A percentile compares a stretch with the other conserved stretches of the same genome.
phyloP scores from a whole-genome alignment of 2,888 invertebrate species.

The Leptogaster cylindrica region DNA sequence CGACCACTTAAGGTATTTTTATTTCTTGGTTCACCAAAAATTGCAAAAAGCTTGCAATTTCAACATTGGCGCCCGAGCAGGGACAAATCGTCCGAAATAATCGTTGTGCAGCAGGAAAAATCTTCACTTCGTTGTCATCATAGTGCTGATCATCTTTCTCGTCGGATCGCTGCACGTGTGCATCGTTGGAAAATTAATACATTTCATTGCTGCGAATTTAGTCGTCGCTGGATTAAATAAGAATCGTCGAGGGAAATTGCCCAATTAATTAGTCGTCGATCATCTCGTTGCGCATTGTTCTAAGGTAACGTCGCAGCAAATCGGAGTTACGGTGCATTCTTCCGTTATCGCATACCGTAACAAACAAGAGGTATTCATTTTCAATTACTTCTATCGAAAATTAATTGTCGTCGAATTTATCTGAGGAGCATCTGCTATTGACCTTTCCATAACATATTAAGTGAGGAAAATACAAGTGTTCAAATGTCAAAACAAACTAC shows the following conservation, averaged over 20 bases:
- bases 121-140: neutral
- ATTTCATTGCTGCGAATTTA: neutral
- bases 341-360: neutral
- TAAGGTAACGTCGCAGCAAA: neutral
- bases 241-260: neutral
- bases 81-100: neutral
- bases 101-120: neutral
- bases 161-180: neutral
- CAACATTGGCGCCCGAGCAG: constrained; percentile 9
- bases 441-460: no score
- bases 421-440: neutral
- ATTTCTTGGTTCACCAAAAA: no score
- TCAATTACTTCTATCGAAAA: neutral
- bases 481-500: no score
- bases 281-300: neutral
- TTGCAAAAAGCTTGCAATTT: no score
- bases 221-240: neutral
- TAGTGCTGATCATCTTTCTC: neutral
- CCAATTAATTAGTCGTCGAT: neutral
- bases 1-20: no score
- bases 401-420: neutral
- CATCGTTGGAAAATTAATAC: neutral
- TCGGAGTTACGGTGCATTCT: neutral
- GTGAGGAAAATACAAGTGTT: no score
- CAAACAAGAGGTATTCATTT: neutral